Evolutionary conservation across 2,888 invertebrate species (phyloP), one percentile per base, ranked within the genome.

Genomic region (Ferrisia virgata): DNA sequence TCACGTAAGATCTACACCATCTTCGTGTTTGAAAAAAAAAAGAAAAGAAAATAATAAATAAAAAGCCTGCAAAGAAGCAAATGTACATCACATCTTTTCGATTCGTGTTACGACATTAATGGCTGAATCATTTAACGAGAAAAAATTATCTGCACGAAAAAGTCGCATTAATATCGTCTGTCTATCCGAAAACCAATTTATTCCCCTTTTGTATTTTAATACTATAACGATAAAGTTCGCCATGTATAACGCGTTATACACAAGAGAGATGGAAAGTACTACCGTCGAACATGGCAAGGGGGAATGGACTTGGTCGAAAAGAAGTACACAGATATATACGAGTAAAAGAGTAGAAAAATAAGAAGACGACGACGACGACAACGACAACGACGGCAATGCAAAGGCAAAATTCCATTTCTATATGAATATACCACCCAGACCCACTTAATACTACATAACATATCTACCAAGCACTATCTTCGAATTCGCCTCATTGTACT

Each of bases 111-210:
- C 28, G 58, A 64, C 58, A 28, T 64, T 64, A 64, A 64, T 64
- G 28, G 58, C 58, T 25, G 58, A 64, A 64, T 64, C 58, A 72
- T 72, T 72, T 33, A 72, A 72, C 64, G 72, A 33, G 72, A 72
- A 72, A 72, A 72, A 72, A 72, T 72, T 72, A 72, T 72, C 72
- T 72, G 33, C 5, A 64, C 72, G 72, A 72, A 64, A 64, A 64
- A 72, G n/a, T 72, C n/a, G 33, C 72, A 72, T 72, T 72, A 72
- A 72, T 72, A 33, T 72, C 72, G 72, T 9, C 33, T 72, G 72
- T 72, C 72, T 72, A 72, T 72, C 33, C 72, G 72, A 72, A 72
- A 72, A 72, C 72, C 72, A 72, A 72, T 72, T 72, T 72, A 72
- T 72, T 72, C 72, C 72, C 72, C 72, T 72, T 64, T 72, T 72